Evolutionary conservation across 2,797 vertebrate genomes (phyloP), one percentile per base, ranked within the genome.

Genomic region (Anabacerthia variegaticeps): DNA sequence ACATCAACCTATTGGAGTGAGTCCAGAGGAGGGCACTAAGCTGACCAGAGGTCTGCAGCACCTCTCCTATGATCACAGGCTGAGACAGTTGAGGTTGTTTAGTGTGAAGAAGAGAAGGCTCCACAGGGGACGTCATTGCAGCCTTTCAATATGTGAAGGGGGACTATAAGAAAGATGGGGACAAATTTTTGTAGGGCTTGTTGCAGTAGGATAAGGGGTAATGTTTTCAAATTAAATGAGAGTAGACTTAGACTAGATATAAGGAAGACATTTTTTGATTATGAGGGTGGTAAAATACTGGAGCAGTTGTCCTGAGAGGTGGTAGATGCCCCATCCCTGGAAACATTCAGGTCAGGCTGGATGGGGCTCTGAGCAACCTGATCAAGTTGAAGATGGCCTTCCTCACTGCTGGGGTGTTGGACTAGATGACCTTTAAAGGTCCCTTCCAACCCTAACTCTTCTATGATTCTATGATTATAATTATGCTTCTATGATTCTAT

Each of bases 1-100:
- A 14, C 34, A 48, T 2, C 18, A 37, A 36, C 3, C 6, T 52
- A 34, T 12, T 28, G 32, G 39, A 78, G 5, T 0, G 0, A 14
- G 18, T 48, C 2, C 46, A 67, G 32, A 72, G 19, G 30, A 44
- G 18, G 13, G 14, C 10, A 3, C 10, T 22, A 19, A 39, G 3
- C 20, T 61, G 8, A 39, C 27, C 21, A 61, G 23, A 43, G 21
- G 17, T 20, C 32, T 72, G 36, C 20, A 87, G 27, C 4, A 54
- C 6, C 14, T 82, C 17, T 49, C 24, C 12, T 7, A 0, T 10
- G 28, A 23, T 23, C 20, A 34, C 24, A 61, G 5, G 15, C 32
- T 27, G 24, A 87, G 24, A 56, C 5, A 63, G 24, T 5, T 49
- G 32, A 12, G 13, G 21, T 34, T 4, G 0, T 62, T 78, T 36